Evolutionary conservation across 1,140 invertebrate species (phyloP).

Genomic region (Drosophila prosaltans): DNA sequence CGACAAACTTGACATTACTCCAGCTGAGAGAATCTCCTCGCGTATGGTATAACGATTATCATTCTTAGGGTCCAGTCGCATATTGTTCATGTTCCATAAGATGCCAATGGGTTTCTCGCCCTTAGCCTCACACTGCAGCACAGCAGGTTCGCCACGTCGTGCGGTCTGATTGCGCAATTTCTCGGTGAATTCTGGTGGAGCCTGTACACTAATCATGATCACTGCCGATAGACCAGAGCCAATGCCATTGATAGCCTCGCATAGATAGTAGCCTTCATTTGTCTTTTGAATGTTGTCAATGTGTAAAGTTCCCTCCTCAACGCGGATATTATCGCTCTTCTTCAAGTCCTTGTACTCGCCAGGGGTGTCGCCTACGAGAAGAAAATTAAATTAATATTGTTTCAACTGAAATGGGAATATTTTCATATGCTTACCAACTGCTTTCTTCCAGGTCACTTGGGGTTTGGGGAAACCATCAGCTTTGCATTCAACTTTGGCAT

Average conservation of each 20-base stretch:
- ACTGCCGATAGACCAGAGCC: slow-evolving; percentile 96
- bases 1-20: slow-evolving; percentile 94
- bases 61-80: slow-evolving; percentile 93
- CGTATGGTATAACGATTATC: slow-evolving; percentile 95
- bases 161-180: slow-evolving; percentile 95
- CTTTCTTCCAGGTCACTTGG: slow-evolving; percentile 96
- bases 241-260: slow-evolving; percentile 97
- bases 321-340: slow-evolving; percentile 93
- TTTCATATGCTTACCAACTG: slow-evolving; percentile 88
- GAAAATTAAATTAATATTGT: background rate
- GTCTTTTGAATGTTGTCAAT: slow-evolving; percentile 95
- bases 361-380: slow-evolving; percentile 89
- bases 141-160: slow-evolving; percentile 94
- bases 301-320: slow-evolving; percentile 94
- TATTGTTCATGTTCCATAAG: slow-evolving; percentile 97
- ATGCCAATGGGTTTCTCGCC: slow-evolving; percentile 98
- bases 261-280: slow-evolving; percentile 97
- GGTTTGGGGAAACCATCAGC: slow-evolving; percentile 97
- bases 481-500: slow-evolving; percentile 97
- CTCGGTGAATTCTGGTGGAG: slow-evolving; percentile 96
- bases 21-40: slow-evolving; percentile 93
- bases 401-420: too few relatives aligned
- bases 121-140: slow-evolving; percentile 96
- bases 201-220: slow-evolving; percentile 96
- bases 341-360: slow-evolving; percentile 96